phyloP scores from a whole-genome alignment of 2,888 invertebrate genomes.

The Eudasyphora cyanicolor region DNA sequence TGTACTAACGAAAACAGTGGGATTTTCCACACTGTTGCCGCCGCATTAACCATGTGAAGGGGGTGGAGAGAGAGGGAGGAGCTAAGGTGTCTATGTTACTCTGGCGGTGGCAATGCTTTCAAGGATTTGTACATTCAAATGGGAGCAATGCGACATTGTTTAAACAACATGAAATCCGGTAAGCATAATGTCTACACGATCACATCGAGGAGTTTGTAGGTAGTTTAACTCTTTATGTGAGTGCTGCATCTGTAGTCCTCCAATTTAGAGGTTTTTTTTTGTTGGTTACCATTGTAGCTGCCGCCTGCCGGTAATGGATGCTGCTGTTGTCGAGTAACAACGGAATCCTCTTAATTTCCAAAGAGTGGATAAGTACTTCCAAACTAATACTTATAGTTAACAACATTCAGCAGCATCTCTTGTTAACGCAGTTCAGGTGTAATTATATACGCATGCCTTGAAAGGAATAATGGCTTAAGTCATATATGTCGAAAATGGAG shows the following conservation, averaged over 20 bases:
- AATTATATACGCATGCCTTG: neutral
- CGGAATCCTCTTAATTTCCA: conserved; percentile 55
- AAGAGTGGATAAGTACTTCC: conserved; percentile 55
- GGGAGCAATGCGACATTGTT: conserved; percentile 3
- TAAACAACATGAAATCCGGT: neutral
- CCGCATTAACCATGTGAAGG: neutral
- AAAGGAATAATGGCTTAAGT: no score
- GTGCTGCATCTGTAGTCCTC: neutral
- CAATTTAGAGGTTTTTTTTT: neutral
- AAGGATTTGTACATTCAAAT: neutral
- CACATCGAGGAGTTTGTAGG: neutral
- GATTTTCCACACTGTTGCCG: conserved; percentile 36
- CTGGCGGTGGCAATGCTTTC: neutral
- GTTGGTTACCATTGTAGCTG: neutral
- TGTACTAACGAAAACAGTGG: no score
- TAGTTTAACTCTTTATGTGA: neutral
- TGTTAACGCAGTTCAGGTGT: neutral
- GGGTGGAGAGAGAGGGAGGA: neutral
- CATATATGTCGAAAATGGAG: no score
- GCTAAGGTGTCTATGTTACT: neutral
- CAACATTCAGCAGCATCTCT: neutral
- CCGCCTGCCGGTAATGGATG: conserved; percentile 42
- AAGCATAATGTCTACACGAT: neutral
- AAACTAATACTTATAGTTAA: conserved; percentile 40
- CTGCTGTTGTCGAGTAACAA: conserved; percentile 41